Percentiles rank a stretch among this genome's conserved stretches.
Evolutionary conservation across 2,113 vertebrate species (phyloP).

Genomic region (Sylvicapra grimmia): DNA sequence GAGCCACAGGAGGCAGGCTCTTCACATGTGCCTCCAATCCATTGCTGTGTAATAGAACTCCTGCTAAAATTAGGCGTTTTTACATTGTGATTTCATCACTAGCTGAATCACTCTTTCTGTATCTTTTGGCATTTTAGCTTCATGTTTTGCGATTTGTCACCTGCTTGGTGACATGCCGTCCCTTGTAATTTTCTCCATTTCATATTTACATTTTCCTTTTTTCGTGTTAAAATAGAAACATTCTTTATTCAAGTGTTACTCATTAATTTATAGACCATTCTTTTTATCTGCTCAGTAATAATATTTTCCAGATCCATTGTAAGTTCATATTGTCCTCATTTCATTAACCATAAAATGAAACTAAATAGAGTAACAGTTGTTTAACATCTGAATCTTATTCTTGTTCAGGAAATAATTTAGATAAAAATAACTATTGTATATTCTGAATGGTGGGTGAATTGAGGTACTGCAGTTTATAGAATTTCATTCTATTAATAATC

Average conservation of each 20-base stretch:
- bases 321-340: slow-evolving; percentile 62
- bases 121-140: background rate
- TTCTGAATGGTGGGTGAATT: slow-evolving; percentile 34
- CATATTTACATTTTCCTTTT: slow-evolving; percentile 3
- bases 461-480: slow-evolving; percentile 47
- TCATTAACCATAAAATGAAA: slow-evolving; percentile 63
- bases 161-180: background rate
- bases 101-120: background rate
- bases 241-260: slow-evolving; percentile 23
- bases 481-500: slow-evolving; percentile 56
- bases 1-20: background rate
- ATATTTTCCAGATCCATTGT: slow-evolving; percentile 52
- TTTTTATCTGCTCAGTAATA: slow-evolving; percentile 48
- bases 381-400: slow-evolving; percentile 66
- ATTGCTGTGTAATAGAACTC: background rate
- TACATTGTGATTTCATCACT: background rate
- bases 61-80: background rate
- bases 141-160: background rate
- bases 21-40: background rate
- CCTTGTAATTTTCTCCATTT: slow-evolving; percentile 25
- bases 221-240: slow-evolving; percentile 40
- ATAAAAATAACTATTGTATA: slow-evolving; percentile 63
- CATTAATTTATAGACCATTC: slow-evolving; percentile 44
- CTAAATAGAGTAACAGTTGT: slow-evolving; percentile 64
- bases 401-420: slow-evolving; percentile 65